Conservation (phyloP, 2,113 vertebrate species). For the Clarias gariepinus region DNA sequence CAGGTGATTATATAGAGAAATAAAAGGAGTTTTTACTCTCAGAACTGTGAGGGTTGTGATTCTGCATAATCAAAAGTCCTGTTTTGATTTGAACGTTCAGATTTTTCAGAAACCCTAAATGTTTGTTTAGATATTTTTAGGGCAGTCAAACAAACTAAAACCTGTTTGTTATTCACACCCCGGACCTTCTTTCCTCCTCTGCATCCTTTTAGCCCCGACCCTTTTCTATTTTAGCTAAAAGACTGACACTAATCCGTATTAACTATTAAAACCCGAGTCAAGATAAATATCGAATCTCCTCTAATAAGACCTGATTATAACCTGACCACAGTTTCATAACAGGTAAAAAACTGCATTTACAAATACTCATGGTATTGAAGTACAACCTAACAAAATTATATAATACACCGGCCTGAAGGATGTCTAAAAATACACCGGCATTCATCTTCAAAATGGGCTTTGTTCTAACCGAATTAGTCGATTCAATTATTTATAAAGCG, state of each 20-base stretch:
- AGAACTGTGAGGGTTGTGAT: no score
- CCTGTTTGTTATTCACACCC: neutral
- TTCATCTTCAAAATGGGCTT: conserved; percentile 6
- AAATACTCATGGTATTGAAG: conserved; percentile 18
- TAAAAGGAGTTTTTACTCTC: no score
- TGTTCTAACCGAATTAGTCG: neutral
- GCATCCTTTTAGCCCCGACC: neutral
- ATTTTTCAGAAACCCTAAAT: neutral
- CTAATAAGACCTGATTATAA: neutral
- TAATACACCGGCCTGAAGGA: neutral
- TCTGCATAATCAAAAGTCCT: no score
- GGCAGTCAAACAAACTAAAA: neutral
- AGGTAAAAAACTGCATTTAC: neutral
- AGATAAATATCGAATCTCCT: conserved; percentile 3
- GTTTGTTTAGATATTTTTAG: neutral
- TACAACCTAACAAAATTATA: neutral
- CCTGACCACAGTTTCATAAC: neutral
- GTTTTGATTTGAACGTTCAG: no score
- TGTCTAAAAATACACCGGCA: conserved; percentile 6
- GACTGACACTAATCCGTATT: neutral
- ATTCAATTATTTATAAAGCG: neutral
- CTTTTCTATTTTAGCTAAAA: neutral
- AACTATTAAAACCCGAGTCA: neutral
- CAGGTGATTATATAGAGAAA: no score
- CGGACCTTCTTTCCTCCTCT: neutral